These are phyloP conservation scores for Eira barbara DNA, from an alignment of 2,113 vertebrate genomes.

Conservation along the genomic window DNA sequence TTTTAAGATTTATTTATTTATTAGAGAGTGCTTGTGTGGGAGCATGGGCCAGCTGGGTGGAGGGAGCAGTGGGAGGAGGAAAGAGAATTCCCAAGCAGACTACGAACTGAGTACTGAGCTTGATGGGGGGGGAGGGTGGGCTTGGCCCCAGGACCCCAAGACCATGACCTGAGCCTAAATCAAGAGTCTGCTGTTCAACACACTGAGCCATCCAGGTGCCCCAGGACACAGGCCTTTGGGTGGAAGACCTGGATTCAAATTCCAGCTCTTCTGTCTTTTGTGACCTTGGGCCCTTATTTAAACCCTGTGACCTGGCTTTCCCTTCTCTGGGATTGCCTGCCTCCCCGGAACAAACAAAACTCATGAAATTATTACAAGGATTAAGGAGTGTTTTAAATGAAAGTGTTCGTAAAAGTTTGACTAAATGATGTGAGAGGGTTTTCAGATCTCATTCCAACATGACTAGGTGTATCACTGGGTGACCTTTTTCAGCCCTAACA, in stretches of 20 bases:
- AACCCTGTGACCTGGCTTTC: background rate
- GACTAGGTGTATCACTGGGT: background rate
- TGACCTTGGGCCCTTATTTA: conserved; percentile 1
- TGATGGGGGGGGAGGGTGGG: no score
- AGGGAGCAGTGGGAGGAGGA: background rate
- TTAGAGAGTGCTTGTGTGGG: background rate
- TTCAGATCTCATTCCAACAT: background rate
- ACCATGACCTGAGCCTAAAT: background rate
- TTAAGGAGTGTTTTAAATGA: background rate
- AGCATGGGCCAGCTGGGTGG: background rate
- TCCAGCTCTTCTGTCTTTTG: background rate
- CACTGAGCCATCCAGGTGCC: background rate
- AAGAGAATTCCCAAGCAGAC: background rate
- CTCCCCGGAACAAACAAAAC: background rate
- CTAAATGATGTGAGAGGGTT: background rate
- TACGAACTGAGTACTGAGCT: background rate
- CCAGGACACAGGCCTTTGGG: background rate
- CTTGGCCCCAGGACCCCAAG: background rate
- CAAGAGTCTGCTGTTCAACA: background rate
- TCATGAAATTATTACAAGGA: background rate
- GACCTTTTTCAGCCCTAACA: background rate
- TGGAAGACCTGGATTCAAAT: background rate
- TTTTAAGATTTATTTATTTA: background rate
- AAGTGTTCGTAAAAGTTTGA: background rate
- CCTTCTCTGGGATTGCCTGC: background rate